Base-by-base conservation (phyloP, 2,797 vertebrate species). In the Nannoperca australis region DNA sequence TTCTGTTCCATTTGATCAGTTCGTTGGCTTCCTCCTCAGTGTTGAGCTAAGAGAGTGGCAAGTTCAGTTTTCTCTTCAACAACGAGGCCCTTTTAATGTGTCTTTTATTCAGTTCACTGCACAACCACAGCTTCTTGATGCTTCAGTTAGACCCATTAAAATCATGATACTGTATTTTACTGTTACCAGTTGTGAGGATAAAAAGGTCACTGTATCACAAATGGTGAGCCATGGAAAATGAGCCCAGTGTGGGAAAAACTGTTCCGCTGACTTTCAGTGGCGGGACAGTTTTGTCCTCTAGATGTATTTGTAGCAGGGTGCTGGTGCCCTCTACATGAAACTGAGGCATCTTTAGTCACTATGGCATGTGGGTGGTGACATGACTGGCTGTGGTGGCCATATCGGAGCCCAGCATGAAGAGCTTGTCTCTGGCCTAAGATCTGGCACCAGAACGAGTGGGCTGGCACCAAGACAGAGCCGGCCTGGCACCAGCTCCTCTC, bases 351-450 rank as follows among this genome's bases (percentile, higher is more conserved):
- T 82, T 86, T 77, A 76, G 83, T 90, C 80, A 63, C 76, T 74
- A 18, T 71, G 72, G 78, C 86, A 76, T 69, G 87, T 83, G 62
- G 88, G 87, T 74, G 83, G 78, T 77, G 78, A 85, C 89, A 83
- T 87, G 90, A 77, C 75, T 64, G 83, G 65, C 87, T 82, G 71
- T 59, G 81, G 74, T 7, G 83, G 72, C 88, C 87, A 86, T 87
- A 89, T 83, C 75, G 74, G 60, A 80, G 72, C 88, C 67, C 89
- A 88, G 91, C 85, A 5, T 73, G 87, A 82, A 8, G 82, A 79
- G 69, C 88, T 82, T 77, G 45, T 74, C 76, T 83, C 84, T 79
- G 87, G 73, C 75, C 81, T 55, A 84, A 80, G 85, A 86, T 65
- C 86, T 90, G 90, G 89, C 89, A 90, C 72, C 82, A 72, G 66